These are phyloP conservation scores for Ochotona curzoniae DNA, from an alignment of 2,113 vertebrate species.

Conservation along the genomic window DNA sequence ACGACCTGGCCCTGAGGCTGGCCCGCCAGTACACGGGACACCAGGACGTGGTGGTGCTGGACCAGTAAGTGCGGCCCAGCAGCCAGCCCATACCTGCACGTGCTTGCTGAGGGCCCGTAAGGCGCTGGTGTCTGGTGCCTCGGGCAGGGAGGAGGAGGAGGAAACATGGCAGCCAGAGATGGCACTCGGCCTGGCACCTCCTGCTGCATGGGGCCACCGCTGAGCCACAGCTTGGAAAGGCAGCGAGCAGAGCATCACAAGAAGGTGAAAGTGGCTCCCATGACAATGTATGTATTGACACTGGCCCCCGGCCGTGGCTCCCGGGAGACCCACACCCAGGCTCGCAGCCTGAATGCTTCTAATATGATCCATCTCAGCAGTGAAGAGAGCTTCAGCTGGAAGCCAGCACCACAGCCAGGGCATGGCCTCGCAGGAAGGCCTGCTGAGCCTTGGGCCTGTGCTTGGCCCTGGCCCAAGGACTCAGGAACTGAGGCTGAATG, in stretches of 20 bases:
- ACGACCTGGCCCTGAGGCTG: slow-evolving; percentile 94
- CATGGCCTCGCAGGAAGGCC: background rate
- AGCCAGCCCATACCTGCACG: background rate
- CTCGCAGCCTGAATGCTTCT: background rate
- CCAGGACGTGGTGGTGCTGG: slow-evolving; percentile 93
- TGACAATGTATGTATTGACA: background rate
- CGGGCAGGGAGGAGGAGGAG: background rate
- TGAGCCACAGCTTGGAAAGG: background rate
- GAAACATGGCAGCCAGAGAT: background rate
- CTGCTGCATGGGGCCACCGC: background rate
- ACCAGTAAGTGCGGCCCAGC: slow-evolving; percentile 90
- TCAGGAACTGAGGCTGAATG: background rate
- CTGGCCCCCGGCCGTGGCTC: background rate
- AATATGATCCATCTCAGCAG: background rate
- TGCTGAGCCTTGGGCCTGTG: background rate
- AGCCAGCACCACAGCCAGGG: too few species aligned
- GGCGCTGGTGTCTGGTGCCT: background rate
- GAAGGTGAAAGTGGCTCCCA: background rate
- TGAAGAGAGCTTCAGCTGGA: background rate
- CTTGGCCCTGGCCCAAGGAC: background rate
- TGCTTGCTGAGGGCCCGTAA: background rate
- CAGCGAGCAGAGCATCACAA: background rate
- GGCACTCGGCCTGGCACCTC: too few species aligned
- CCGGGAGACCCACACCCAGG: background rate
- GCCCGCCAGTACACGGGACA: slow-evolving; percentile 93